Evolutionary conservation across 2,113 vertebrate genomes (phyloP).

Genomic region (Dicaeum eximium): DNA sequence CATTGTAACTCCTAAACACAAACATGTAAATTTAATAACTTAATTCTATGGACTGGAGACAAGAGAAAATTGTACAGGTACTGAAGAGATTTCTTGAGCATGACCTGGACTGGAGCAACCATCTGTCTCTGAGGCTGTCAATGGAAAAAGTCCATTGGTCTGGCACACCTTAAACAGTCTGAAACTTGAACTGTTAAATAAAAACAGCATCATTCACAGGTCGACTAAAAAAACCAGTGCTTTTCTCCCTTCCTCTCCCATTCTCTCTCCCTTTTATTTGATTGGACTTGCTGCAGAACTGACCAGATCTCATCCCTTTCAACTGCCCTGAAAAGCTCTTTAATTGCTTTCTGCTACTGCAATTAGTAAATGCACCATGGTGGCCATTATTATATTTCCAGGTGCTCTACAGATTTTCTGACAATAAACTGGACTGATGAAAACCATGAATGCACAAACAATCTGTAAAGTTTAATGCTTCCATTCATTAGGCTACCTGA

Average conservation of each 20-base stretch:
- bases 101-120: not conserved
- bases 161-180: not conserved
- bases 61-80: not conserved
- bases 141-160: not conserved
- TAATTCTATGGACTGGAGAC: not conserved
- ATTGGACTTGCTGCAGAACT: not conserved
- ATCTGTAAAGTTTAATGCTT: conserved; percentile 11
- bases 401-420: conserved; percentile 37
- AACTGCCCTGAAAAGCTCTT: not conserved
- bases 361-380: conserved; percentile 14
- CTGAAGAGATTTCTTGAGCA: not conserved
- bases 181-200: not conserved
- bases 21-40: not conserved
- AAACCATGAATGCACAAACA: conserved; percentile 31
- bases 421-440: conserved; percentile 3
- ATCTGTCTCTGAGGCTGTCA: not conserved
- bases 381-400: conserved; percentile 23
- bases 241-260: not conserved
- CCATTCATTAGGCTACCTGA: not conserved
- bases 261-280: not conserved
- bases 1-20: not conserved
- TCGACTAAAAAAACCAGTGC: not conserved
- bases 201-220: not conserved
- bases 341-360: conserved; percentile 5
- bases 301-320: not conserved